Evolutionary conservation across 1,140 invertebrate genomes (phyloP), one percentile per base, ranked within the genome.

Genomic region (Platyscapa corneri): DNA sequence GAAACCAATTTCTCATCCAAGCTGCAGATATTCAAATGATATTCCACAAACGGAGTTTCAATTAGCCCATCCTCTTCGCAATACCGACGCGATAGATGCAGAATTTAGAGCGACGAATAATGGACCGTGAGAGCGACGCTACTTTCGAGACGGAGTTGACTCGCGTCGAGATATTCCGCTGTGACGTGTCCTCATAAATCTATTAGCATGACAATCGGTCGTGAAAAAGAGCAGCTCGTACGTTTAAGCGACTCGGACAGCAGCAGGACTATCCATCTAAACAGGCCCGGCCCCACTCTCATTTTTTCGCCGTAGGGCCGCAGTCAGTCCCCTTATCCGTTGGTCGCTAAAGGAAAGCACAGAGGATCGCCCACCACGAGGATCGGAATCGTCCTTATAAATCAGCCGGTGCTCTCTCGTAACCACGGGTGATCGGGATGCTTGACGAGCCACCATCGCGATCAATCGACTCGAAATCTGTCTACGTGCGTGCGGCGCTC

Each of bases 381-480:
- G 27, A 74, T 27, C 70, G 37, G 37, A 42, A 74, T 27, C 70
- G 37, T 10, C 37, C 37, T 14, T 56, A 56, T 56, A 56, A 56
- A 56, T 30, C 30, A 65, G 7, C 3, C 42, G 12, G 12, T 30
- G 30, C 8, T 3, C n/a, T 65, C 14, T 30, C 30, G 3, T 65
- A 30, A 30, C n/a, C 7, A 65, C n/a, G 30, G 53, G 18, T 56
- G 53, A 20, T 56, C 53, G 18, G 3, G 53, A 70, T 70, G 3
- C 14, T 70, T 30, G 65, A 34, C 20, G n/a, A 70, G 3, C 32
- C 3, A 32, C 34, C 30, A 12, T 34, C 65, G 8, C 10, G 65
- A 70, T 70, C 65, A 30, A 70, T 70, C 34, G 65, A 34, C n/a
- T 49, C 12, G n/a, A 49, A n/a, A 75, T 75, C 42, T 39, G n/a